Evolutionary conservation across 2,797 vertebrate genomes (phyloP).

Genomic region (Astyanax mexicanus): DNA sequence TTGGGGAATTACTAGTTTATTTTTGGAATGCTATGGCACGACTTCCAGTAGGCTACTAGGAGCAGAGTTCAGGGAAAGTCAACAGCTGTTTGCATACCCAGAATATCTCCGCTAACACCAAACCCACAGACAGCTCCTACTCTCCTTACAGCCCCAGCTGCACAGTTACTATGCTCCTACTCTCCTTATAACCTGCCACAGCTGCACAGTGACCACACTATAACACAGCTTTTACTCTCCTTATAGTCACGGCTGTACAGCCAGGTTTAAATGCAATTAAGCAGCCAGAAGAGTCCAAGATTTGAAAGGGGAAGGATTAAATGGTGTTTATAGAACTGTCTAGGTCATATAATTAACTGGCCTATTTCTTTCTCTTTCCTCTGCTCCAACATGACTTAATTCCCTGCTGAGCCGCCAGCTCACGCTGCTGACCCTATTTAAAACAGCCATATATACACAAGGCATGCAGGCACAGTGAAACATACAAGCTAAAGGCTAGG

Average conservation of each 20-base stretch:
- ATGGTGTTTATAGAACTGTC: slow-evolving; percentile 36
- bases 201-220: no score
- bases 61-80: not conserved
- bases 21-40: slow-evolving; percentile 5
- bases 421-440: slow-evolving; percentile 10
- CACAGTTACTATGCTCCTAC: no score
- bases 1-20: slow-evolving; percentile 1
- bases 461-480: not conserved
- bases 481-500: not conserved
- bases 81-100: slow-evolving; percentile 10
- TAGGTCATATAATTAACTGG: slow-evolving; percentile 39
- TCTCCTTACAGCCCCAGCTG: no score
- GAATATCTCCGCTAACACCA: not conserved
- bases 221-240: no score
- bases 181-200: no score
- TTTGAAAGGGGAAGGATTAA: not conserved
- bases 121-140: not conserved
- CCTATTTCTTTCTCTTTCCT: slow-evolving; percentile 32
- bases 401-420: slow-evolving; percentile 14
- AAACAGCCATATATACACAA: slow-evolving; percentile 11
- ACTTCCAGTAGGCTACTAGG: not conserved
- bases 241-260: slow-evolving; percentile 1
- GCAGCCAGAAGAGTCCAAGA: slow-evolving; percentile 1
- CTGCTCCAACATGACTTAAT: slow-evolving; percentile 19
- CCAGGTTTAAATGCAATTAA: slow-evolving; percentile 11